Percentiles rank a stretch among this genome's conserved stretches.
Conservation (phyloP, 2,797 vertebrate species). For the Echiichthys vipera region DNA sequence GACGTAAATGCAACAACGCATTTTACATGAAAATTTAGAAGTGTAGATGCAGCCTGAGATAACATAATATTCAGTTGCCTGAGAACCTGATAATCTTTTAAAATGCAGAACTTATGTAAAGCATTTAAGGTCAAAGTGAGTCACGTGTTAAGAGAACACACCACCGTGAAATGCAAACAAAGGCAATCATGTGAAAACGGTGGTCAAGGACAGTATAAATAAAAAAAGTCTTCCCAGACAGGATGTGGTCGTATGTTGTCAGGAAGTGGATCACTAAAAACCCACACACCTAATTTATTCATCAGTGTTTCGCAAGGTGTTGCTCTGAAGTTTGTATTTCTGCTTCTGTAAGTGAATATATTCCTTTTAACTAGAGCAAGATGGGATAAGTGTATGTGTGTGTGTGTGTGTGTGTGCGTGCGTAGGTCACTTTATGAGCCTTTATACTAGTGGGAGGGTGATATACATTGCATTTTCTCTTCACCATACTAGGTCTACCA, state of each 20-base stretch:
- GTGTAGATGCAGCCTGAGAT: too few relatives aligned
- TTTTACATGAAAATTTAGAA: too few relatives aligned
- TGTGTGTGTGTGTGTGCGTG: too few relatives aligned
- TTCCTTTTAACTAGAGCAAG: constrained; percentile 17
- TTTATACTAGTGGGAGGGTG: not conserved
- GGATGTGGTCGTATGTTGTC: constrained; percentile 14
- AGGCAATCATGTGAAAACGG: constrained; percentile 17
- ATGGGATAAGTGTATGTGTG: constrained; percentile 26
- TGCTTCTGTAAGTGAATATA: not conserved
- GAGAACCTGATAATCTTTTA: not conserved
- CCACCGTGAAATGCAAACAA: constrained; percentile 53
- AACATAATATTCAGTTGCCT: not conserved
- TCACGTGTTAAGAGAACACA: constrained; percentile 9
- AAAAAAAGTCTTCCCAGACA: not conserved
- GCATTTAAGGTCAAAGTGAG: not conserved
- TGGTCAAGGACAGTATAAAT: constrained; percentile 17
- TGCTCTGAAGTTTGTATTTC: not conserved
- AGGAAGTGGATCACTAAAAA: constrained; percentile 17
- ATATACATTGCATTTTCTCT: constrained; percentile 11
- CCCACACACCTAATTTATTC: not conserved
- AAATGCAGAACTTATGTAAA: constrained; percentile 7
- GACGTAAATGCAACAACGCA: too few relatives aligned
- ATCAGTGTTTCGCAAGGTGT: not conserved
- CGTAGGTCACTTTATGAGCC: constrained; percentile 12
- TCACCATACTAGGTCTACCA: constrained; percentile 1